These are phyloP conservation scores for Ceryle rudis DNA, from an alignment of 2,797 vertebrate genomes.

Conservation along the genomic window DNA sequence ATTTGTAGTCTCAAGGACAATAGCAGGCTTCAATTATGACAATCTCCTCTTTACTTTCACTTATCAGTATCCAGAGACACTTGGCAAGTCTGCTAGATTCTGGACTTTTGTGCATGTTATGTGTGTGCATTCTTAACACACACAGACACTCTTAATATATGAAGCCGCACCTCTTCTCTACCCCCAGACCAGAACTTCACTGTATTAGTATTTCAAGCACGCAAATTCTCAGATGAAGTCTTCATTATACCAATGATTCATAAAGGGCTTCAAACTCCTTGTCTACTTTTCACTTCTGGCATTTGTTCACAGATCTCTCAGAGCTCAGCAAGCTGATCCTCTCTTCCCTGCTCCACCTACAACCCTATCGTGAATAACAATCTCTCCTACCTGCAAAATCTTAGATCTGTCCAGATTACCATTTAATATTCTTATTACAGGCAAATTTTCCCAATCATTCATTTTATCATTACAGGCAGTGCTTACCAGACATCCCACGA, in stretches of 20 bases:
- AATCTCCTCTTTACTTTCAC: not conserved
- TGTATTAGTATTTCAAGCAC: not conserved
- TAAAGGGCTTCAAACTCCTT: not conserved
- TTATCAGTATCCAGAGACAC: not conserved
- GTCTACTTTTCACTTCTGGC: not conserved
- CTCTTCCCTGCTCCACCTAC: not conserved
- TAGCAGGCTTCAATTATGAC: not conserved
- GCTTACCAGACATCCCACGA: not conserved
- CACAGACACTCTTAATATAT: not conserved
- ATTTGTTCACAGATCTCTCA: not conserved
- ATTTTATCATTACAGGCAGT: not conserved
- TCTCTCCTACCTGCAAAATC: not conserved
- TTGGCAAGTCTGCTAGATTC: not conserved
- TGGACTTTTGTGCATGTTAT: not conserved
- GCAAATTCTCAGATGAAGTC: not conserved
- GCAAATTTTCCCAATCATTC: not conserved
- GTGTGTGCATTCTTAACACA: not conserved
- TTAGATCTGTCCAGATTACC: not conserved
- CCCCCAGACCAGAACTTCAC: not conserved
- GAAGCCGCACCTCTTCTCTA: not conserved
- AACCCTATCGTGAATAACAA: not conserved
- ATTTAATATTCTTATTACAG: not conserved
- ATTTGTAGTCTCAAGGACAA: not conserved
- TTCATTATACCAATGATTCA: not conserved
- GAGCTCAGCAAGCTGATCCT: not conserved